Evolutionary conservation across 2,113 vertebrate genomes (phyloP).

Genomic region (Fulmarus glacialis): DNA sequence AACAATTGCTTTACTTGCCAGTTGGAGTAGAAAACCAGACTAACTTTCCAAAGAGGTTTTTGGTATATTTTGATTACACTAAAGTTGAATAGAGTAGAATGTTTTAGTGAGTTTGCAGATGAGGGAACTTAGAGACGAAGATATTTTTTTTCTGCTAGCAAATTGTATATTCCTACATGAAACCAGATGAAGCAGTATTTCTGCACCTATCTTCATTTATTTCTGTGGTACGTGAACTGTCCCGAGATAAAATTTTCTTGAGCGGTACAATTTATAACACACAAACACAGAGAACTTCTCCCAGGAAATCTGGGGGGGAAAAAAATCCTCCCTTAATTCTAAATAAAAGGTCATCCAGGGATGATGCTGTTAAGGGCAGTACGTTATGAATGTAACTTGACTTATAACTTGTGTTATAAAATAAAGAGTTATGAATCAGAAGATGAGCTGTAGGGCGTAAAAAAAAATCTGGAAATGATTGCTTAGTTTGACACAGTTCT

Average conservation of each 20-base stretch:
- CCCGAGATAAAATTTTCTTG: not conserved
- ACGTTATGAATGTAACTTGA: not conserved
- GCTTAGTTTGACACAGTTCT: not conserved
- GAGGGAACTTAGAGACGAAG: not conserved
- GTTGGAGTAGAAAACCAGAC: not conserved
- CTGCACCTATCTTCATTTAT: not conserved
- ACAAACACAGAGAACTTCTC: not conserved
- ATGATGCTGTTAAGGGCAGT: not conserved
- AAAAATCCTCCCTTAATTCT: not conserved
- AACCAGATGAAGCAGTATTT: not conserved
- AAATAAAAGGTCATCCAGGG: not conserved
- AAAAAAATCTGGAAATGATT: not conserved
- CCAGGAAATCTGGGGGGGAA: not conserved
- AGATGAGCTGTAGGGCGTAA: not conserved
- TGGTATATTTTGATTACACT: not conserved
- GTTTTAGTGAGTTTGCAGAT: not conserved
- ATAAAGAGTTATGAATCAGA: constrained; percentile 7
- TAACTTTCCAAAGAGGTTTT: not conserved
- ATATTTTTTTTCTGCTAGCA: not conserved
- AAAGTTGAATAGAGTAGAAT: not conserved
- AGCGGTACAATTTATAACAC: not conserved
- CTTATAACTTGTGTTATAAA: constrained; percentile 4
- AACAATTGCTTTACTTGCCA: not conserved
- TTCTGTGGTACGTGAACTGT: not conserved
- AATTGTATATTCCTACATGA: not conserved